These are phyloP conservation scores for Acanthiza pusilla DNA, from an alignment of 2,797 vertebrate species.

Conservation along the genomic window DNA sequence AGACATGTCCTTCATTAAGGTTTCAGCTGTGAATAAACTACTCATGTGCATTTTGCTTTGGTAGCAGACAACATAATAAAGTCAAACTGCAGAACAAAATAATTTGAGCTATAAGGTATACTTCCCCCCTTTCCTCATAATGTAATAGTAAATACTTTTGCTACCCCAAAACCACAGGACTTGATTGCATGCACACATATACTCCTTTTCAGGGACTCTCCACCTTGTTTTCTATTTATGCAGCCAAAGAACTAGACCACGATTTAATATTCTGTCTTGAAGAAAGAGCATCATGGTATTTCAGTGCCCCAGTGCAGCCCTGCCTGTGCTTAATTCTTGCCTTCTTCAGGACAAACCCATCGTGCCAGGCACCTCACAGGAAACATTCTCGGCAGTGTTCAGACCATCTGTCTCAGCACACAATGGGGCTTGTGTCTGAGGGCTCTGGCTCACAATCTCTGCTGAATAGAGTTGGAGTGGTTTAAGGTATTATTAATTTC, in stretches of 20 bases:
- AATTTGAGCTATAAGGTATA: not conserved
- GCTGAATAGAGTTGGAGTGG: not conserved
- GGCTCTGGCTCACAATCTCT: not conserved
- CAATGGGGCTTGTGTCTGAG: slow-evolving; percentile 11
- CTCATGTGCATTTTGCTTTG: not conserved
- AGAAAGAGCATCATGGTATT: not conserved
- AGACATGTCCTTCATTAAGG: not conserved
- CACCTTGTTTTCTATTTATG: not conserved
- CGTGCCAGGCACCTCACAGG: slow-evolving; percentile 17
- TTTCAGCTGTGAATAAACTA: not conserved
- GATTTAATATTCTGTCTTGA: not conserved
- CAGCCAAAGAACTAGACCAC: not conserved
- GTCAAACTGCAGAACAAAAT: not conserved
- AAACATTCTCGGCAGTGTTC: not conserved
- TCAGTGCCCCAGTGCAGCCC: not conserved
- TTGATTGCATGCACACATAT: not conserved
- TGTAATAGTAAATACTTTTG: not conserved
- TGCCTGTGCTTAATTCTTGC: not conserved
- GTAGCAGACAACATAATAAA: not conserved
- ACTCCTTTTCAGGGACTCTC: not conserved
- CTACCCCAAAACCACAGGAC: not conserved
- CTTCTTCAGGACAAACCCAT: not conserved
- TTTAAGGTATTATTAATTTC: slow-evolving; percentile 45
- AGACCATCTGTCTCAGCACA: slow-evolving; percentile 36
- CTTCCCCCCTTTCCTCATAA: not conserved